Evolutionary conservation across 2,797 vertebrate species (phyloP).

Genomic region (Bovichtus diacanthus): DNA sequence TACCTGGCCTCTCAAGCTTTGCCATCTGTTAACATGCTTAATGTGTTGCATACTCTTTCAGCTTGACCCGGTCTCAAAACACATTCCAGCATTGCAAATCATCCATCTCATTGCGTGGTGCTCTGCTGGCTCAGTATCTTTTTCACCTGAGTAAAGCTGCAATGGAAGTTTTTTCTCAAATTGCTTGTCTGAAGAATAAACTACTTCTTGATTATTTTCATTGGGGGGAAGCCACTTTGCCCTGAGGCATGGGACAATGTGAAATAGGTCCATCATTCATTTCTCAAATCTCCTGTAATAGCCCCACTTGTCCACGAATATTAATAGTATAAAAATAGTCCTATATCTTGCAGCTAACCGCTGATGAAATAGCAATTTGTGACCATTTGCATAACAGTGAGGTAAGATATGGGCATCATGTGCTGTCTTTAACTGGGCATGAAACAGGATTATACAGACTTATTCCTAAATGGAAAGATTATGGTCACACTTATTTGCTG

Average conservation of each 20-base stretch:
- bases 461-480: slow-evolving; percentile 67
- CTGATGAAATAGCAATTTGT: slow-evolving; percentile 59
- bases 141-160: slow-evolving; percentile 45
- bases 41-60: slow-evolving; percentile 54
- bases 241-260: slow-evolving; percentile 47
- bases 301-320: slow-evolving; percentile 62
- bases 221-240: slow-evolving; percentile 38
- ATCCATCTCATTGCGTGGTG: slow-evolving; percentile 37
- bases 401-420: slow-evolving; percentile 51
- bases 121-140: slow-evolving; percentile 56
- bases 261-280: slow-evolving; percentile 75
- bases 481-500: slow-evolving; percentile 56
- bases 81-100: slow-evolving; percentile 47
- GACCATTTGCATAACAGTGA: slow-evolving; percentile 62
- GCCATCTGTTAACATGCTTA: slow-evolving; percentile 64
- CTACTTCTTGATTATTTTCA: slow-evolving; percentile 58
- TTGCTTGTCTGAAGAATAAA: slow-evolving; percentile 58
- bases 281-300: slow-evolving; percentile 63
- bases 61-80: slow-evolving; percentile 63
- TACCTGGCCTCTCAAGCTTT: slow-evolving; percentile 55
- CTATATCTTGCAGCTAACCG: slow-evolving; percentile 54
- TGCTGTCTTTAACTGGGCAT: slow-evolving; percentile 67
- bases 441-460: slow-evolving; percentile 70
- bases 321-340: slow-evolving; percentile 56
- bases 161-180: slow-evolving; percentile 42